Evolutionary conservation across 2,797 vertebrate species (phyloP).

Genomic region (Erethizon dorsatum): DNA sequence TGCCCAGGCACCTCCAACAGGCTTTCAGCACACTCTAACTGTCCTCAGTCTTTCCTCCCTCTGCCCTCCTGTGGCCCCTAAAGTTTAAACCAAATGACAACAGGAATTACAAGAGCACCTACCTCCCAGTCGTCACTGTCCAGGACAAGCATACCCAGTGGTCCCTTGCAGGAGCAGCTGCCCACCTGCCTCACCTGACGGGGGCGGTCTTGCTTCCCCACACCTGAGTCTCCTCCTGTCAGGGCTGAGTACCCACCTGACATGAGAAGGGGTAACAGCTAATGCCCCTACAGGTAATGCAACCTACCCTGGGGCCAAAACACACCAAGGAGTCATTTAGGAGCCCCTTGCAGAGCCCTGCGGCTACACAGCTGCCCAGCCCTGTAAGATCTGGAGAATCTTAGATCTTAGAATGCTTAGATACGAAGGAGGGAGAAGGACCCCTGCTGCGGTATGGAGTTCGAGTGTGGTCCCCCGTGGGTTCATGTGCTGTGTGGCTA

Average conservation of each 20-base stretch:
- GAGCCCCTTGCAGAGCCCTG: background rate
- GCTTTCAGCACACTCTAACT: background rate
- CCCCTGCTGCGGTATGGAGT: background rate
- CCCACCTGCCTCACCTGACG: background rate
- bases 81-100: background rate
- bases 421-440: background rate
- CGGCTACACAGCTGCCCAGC: background rate
- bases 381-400: background rate
- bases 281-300: fast-evolving
- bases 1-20: background rate
- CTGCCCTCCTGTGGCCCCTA: background rate
- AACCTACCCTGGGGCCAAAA: background rate
- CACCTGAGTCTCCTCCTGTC: background rate
- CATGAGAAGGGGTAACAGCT: fast-evolving
- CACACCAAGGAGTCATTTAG: fast-evolving
- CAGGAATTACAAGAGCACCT: fast-evolving
- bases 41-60: background rate
- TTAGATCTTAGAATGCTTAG: too few relatives aligned
- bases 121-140: background rate
- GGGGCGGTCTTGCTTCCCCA: background rate
- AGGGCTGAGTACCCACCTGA: background rate
- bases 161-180: background rate
- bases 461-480: background rate
- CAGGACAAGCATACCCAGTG: fast-evolving
- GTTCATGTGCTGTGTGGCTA: background rate